phyloP scores from a whole-genome alignment of 1,140 invertebrate species.

The Diorhabda elongata region DNA sequence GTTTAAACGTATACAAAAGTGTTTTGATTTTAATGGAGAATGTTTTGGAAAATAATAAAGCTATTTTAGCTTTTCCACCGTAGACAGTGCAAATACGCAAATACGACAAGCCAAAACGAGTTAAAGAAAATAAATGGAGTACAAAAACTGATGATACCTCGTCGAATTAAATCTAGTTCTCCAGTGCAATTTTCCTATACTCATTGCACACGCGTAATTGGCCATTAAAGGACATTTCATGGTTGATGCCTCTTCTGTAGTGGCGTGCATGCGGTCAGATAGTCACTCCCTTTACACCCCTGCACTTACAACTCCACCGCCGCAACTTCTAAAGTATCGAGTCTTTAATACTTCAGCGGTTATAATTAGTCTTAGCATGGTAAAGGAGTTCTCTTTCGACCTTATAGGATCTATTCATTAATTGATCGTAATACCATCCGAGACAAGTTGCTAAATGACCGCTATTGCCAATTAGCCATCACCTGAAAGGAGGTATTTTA shows the following conservation, averaged over 20 bases:
- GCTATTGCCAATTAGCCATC: conserved; percentile 24
- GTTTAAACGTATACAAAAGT: too few species aligned
- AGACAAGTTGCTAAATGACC: conserved; percentile 40
- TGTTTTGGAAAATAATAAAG: too few species aligned
- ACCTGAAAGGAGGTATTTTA: conserved; percentile 22
- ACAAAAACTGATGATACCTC: too few species aligned
- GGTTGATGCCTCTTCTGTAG: conserved; percentile 28
- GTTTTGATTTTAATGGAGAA: too few species aligned
- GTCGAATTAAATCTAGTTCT: background rate
- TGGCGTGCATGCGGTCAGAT: conserved; percentile 43
- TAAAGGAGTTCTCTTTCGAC: conserved; percentile 38
- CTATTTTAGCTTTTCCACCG: too few species aligned
- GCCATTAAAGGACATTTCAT: conserved; percentile 44
- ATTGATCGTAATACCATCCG: conserved; percentile 38
- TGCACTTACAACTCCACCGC: conserved; percentile 28
- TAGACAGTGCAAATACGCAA: too few species aligned
- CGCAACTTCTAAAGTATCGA: conserved; percentile 40
- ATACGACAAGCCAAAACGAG: too few species aligned
- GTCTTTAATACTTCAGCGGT: conserved; percentile 37
- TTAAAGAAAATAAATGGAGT: too few species aligned
- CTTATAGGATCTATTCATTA: conserved; percentile 42
- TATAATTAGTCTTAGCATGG: conserved; percentile 39
- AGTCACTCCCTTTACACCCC: conserved; percentile 24
- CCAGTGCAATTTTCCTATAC: background rate
- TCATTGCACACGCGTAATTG: conserved; percentile 40